Base-by-base conservation (phyloP, 2,888 invertebrate species). In the Muschampia plurimacula region DNA sequence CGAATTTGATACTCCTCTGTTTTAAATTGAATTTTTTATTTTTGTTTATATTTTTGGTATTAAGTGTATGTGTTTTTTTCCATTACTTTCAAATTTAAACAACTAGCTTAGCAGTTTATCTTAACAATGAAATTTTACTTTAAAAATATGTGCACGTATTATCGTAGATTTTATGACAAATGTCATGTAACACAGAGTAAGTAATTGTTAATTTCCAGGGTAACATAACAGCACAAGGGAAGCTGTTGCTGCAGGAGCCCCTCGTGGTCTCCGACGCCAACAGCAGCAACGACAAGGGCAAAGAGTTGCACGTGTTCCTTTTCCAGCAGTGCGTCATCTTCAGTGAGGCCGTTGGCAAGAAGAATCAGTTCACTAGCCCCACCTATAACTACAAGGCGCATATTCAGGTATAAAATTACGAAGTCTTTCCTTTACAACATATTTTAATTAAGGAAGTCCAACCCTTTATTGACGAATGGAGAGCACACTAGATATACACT, bases 251-350 rank as follows among this genome's bases (percentile, higher is more conserved):
- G 74, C 99, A 99, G 84, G 99, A 98, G 69, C 95, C 96, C 36
- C 93, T 99, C 77, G 88, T 95, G 67, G 97, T 97, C 80, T 95
- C 96, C 0, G 97, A 98, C 81, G 95, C 95, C 15, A 93, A 93
- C 77, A 85, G 90, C 72, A 82, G 85, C 69, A 88, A 82, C 74
- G 91, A 91, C 74, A 89, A 87, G 76, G 86, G 84, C 75, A 90
- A 98, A 83, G 99, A 99, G 81, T 95, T 98, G 84, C 97, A 99
- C 89, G 98, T 99, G 76, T 99, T 99, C 95, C 96, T 99, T 67
- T 99, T 99, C 88, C 99, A 99, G 88, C 99, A 99, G 93, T 98
- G 98, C 86, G 97, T 99, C 81, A 98, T 99, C 82, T 98, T 99
- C 91, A 98, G 99, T 82, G 99, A 99, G 86, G 97, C 98, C 72